Evolutionary conservation across 1,140 invertebrate species (phyloP).

Genomic region (Saxidomus purpurata): DNA sequence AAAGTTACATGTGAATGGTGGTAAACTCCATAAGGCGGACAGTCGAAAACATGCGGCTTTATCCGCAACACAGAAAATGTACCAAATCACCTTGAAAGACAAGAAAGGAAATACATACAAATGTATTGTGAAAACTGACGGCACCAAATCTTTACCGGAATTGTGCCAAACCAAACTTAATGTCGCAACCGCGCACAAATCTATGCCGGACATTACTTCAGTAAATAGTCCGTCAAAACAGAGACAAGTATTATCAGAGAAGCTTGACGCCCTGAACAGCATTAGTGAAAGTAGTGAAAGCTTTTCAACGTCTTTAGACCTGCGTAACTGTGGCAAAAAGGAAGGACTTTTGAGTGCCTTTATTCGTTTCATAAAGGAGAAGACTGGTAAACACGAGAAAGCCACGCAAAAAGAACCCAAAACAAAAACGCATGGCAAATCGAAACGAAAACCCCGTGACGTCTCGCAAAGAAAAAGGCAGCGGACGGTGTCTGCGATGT

Average conservation of each 20-base stretch:
- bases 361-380: conserved; percentile 80
- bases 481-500: conserved; percentile 83
- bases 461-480: conserved; percentile 80
- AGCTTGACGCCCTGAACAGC: conserved; percentile 55
- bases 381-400: conserved; percentile 74
- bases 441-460: conserved; percentile 81
- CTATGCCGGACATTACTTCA: conserved; percentile 50
- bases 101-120: conserved; percentile 82
- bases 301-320: conserved; percentile 58
- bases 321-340: conserved; percentile 78
- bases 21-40: conserved; percentile 69
- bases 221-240: conserved; percentile 58
- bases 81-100: conserved; percentile 82
- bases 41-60: conserved; percentile 57
- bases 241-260: conserved; percentile 46
- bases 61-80: conserved; percentile 76
- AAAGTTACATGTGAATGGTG: conserved; percentile 70
- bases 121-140: conserved; percentile 83
- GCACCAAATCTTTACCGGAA: conserved; percentile 79
- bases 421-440: conserved; percentile 71
- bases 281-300: conserved; percentile 43
- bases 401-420: conserved; percentile 13
- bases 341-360: conserved; percentile 81
- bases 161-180: conserved; percentile 79
- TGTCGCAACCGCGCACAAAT: conserved; percentile 52